A percentile compares a stretch with the other conserved stretches of the same genome.
Evolutionary conservation across 2,888 invertebrate genomes (phyloP).

Genomic region (Sipha maydis): DNA sequence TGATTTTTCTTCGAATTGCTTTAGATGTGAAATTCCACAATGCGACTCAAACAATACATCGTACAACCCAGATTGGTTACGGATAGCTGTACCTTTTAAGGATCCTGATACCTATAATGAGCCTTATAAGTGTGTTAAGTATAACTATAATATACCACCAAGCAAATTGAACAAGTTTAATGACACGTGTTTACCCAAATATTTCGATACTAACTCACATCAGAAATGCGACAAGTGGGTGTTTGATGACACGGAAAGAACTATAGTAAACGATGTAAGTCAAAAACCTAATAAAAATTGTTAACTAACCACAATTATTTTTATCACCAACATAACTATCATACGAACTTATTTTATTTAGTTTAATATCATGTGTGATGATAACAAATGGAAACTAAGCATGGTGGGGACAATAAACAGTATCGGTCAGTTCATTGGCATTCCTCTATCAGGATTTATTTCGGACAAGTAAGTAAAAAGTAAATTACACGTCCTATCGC

Average conservation of each 20-base stretch:
- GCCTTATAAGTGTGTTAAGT: constrained; percentile 35
- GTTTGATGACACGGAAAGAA: constrained; percentile 71
- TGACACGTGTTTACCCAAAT: not conserved
- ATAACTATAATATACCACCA: not conserved
- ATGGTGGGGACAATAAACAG: constrained; percentile 80
- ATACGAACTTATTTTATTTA: constrained; percentile 66
- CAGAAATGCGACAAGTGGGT: constrained; percentile 66
- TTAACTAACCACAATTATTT: not conserved
- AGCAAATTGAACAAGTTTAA: not conserved
- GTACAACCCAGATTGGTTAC: constrained; percentile 64
- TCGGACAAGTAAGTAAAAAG: constrained; percentile 73
- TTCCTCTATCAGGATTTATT: constrained; percentile 74
- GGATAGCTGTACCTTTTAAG: constrained; percentile 63
- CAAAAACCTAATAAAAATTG: not conserved
- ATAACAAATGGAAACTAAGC: constrained; percentile 77
- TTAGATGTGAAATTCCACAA: constrained; percentile 64
- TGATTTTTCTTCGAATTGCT: constrained; percentile 4
- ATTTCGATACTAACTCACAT: constrained; percentile 19
- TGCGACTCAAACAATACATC: constrained; percentile 61
- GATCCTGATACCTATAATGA: not conserved
- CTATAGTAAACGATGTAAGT: constrained; percentile 75
- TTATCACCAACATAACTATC: not conserved
- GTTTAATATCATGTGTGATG: constrained; percentile 76
- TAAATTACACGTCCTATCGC: not conserved
- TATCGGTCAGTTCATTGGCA: constrained; percentile 78